Evolutionary conservation across 1,140 invertebrate species (phyloP), one percentile per base, ranked within the genome.

Genomic region (Caenorhabditis latens): DNA sequence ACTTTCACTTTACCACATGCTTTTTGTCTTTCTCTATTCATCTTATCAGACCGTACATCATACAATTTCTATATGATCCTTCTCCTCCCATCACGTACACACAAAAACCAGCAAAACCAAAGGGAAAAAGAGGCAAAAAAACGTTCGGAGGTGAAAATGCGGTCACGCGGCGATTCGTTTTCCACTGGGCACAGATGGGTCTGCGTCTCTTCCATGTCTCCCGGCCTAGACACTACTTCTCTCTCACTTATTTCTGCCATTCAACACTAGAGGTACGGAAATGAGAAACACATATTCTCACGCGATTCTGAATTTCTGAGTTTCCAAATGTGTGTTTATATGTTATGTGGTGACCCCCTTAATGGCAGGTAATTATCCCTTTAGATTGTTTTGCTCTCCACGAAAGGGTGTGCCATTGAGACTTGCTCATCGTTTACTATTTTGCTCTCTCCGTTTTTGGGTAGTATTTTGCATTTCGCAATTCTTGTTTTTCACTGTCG

Each of bases 111-210:
- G 32, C 19, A 19, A 67, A 67, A 67, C 63, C 63, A 50, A 11
- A 11, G 19, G 13, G 9, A 43, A 50, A 48, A 50, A 50, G 43
- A 43, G 43, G 43, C n/a, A 46, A 79, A 79, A 79, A 79, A 50
- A 79, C 71, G 71, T 79, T 79, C 71, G 46, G 71, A 79, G 32
- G 71, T 50, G 71, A 79, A 79, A 14, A 16, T 79, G 71, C 71
- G 71, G 71, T 79, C 71, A 79, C 71, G 71, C 46, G 71, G 71
- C 71, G 71, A 79, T 79, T 79, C 71, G 53, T n/a, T n/a, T 58
- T n/a, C n/a, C 71, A 24, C 40, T 40, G 21, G 40, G 13, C 65
- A 53, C 71, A 50, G 21, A 11, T 8, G 11, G 24, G 32, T 50
- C 71, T 79, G 71, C 71, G 71, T 79, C 71, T 79, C 71, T 79